These are phyloP conservation scores for Oenanthe oenanthe DNA, from an alignment of 2,113 vertebrate species.

Conservation along the genomic window DNA sequence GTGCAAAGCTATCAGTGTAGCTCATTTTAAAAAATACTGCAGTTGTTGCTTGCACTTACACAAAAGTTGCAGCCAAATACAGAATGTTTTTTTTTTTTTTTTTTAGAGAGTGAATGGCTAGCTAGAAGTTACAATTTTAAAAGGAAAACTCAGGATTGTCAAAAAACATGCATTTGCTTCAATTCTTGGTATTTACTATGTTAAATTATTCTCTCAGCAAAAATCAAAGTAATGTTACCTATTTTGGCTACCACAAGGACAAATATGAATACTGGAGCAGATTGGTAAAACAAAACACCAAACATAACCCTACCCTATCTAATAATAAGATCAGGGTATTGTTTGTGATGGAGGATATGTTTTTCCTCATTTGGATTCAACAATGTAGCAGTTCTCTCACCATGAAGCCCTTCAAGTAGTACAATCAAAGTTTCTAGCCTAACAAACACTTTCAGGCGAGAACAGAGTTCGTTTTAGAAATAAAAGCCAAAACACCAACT, in stretches of 20 bases:
- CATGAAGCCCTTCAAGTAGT: not conserved
- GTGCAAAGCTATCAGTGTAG: conserved; percentile 57
- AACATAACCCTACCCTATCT: not conserved
- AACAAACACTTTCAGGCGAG: not conserved
- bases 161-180: not conserved
- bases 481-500: not conserved
- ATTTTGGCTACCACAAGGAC: not conserved
- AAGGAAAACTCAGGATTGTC: not conserved
- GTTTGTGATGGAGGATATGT: not conserved
- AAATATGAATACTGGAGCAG: not conserved
- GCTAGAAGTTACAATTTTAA: not conserved
- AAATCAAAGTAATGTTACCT: not conserved
- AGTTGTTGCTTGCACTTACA: conserved; percentile 38
- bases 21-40: conserved; percentile 64
- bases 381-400: not conserved
- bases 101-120: not conserved
- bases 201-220: not conserved
- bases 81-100: not conserved
- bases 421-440: not conserved
- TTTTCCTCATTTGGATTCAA: not conserved
- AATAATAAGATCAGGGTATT: not conserved
- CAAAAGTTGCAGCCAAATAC: not conserved
- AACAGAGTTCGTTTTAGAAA: not conserved
- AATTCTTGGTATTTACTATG: not conserved
- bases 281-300: not conserved